phyloP scores from a whole-genome alignment of 2,888 invertebrate genomes.

The Andrena flavipes region DNA sequence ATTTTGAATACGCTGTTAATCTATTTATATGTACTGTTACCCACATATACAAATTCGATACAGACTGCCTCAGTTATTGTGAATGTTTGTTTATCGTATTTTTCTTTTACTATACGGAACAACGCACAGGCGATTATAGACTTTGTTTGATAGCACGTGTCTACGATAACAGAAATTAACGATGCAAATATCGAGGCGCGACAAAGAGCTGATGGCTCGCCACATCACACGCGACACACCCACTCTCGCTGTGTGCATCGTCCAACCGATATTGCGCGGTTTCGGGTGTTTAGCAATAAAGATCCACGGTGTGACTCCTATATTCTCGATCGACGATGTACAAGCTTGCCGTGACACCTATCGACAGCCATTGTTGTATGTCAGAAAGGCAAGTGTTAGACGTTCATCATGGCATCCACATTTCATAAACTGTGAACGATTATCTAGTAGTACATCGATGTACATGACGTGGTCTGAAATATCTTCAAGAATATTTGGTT shows the following conservation, averaged over 20 bases:
- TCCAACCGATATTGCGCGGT: slow-evolving; percentile 79
- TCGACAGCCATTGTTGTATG: not conserved
- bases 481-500: too few species aligned
- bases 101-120: too few species aligned
- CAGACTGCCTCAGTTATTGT: too few species aligned
- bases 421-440: not conserved
- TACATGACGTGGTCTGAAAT: too few species aligned
- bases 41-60: too few species aligned
- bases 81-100: too few species aligned
- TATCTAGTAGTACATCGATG: too few species aligned
- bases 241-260: slow-evolving; percentile 65
- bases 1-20: too few species aligned
- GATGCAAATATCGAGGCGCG: slow-evolving; percentile 75
- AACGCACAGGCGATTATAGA: not conserved
- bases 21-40: too few species aligned
- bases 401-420: not conserved
- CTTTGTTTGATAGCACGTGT: slow-evolving; percentile 18
- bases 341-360: slow-evolving; percentile 17
- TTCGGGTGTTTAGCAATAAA: slow-evolving; percentile 79
- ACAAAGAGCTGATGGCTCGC: slow-evolving; percentile 73
- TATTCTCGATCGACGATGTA: slow-evolving; percentile 48
- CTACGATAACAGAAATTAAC: slow-evolving; percentile 70
- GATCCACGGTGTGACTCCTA: slow-evolving; percentile 71
- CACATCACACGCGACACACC: slow-evolving; percentile 78
- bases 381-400: not conserved